Evolutionary conservation across 2,888 invertebrate species (phyloP).

Genomic region (Hydropsyche betteni): DNA sequence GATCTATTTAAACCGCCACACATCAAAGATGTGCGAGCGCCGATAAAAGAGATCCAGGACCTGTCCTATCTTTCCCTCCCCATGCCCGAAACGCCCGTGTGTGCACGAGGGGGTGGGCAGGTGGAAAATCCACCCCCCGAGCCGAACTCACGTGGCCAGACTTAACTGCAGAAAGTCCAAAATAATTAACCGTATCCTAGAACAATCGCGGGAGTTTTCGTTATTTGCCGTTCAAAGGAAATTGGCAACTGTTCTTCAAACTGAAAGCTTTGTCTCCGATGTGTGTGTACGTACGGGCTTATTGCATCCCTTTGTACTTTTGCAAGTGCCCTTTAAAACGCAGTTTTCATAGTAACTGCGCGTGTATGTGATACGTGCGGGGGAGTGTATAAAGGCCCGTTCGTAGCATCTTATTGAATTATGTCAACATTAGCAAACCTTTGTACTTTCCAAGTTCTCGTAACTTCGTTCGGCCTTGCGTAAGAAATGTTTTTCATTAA

Average conservation of each 20-base stretch:
- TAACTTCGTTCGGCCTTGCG: conserved; percentile 1
- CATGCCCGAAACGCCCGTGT: conserved; percentile 21
- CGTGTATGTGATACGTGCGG: neutral
- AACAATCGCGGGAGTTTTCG: neutral
- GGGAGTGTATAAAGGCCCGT: conserved; percentile 12
- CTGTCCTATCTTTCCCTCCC: too few relatives aligned
- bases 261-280: neutral
- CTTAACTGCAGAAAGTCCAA: conserved; percentile 8
- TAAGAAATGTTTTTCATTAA: conserved; percentile 19
- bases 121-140: neutral
- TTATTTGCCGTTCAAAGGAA: neutral
- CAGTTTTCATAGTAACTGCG: conserved; percentile 6
- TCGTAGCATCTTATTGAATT: conserved; percentile 26
- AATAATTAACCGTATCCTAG: conserved; percentile 16
- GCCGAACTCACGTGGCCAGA: neutral
- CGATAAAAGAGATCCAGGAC: conserved; percentile 39
- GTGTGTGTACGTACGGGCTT: neutral
- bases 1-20: conserved; percentile 40
- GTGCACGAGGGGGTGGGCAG: neutral
- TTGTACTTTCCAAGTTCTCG: conserved; percentile 23
- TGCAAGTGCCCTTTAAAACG: conserved; percentile 11
- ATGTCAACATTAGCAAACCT: conserved; percentile 26
- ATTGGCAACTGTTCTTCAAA: neutral
- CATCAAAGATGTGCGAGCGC: conserved; percentile 38
- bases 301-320: conserved; percentile 17